Evolutionary conservation across 2,888 invertebrate genomes (phyloP), one percentile per base, ranked within the genome.

Genomic region (Liposcelis brunnea): DNA sequence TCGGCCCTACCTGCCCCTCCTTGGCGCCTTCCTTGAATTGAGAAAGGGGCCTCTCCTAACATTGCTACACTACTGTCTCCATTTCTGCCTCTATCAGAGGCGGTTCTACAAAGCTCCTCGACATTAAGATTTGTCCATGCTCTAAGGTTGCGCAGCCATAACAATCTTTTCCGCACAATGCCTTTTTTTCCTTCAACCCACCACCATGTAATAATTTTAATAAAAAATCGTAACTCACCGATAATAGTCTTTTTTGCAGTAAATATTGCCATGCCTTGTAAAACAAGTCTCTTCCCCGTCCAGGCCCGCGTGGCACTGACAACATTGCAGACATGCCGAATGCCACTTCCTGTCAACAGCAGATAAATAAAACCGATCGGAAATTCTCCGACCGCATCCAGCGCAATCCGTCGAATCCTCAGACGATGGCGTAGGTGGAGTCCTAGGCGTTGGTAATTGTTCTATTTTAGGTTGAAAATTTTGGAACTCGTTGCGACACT

Each of bases 241-340:
- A 71, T 87, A 85, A 67, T 94, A 94, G 67, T 94, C 93, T 61
- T 85, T 86, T 70, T 90, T 91, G 75, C 94, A 94, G 68, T 87
- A 93, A 58, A 93, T 91, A 61, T 83, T 83, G 56, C 87, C 89
- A 62, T 91, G 89, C 54, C 87, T 74, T 52, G 87, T 81, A 64
- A 90, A 94, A 66, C 93, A 94, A 54, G 91, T 81, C 60, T 82
- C 77, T 62, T 93, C 89, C 2, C 86, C 79, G 63, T 93, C 93
- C 54, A 94, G 71, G 3, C 84, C 80, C 66, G 81, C 77, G 58
- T 84, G 76, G 66, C 94, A 94, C 62, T 89, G 84, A 60, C 80
- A 83, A 66, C 93, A 94, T 60, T 85, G 78, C 31, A 94, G 71
- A 61, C 93, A 94, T 48, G 83, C 75, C 40, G 83, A 81, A 63